Conservation (phyloP, 2,888 invertebrate species). For the Tachystola acroxantha region DNA sequence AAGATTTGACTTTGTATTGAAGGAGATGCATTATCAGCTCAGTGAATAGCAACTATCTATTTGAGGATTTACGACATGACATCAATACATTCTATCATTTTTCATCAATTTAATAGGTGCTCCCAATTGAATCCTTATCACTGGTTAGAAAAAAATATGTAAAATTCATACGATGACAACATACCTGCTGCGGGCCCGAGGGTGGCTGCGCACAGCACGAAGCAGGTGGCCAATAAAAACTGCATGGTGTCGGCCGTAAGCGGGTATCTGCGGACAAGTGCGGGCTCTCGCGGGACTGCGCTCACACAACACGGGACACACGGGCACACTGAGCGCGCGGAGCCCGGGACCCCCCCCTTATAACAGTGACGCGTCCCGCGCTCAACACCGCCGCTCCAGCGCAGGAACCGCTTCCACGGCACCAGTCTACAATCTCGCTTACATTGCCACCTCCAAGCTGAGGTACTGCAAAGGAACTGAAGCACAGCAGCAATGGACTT, state of each 20-base stretch:
- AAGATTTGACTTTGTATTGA: no score
- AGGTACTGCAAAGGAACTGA: conserved; percentile 12
- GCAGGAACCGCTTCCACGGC: not conserved
- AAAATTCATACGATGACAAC: conserved; percentile 22
- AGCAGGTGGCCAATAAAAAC: conserved; percentile 73
- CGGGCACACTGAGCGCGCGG: conserved; percentile 75
- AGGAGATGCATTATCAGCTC: no score
- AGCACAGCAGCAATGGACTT: conserved; percentile 33
- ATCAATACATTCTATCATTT: no score
- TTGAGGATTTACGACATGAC: no score
- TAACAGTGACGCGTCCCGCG: conserved; percentile 71
- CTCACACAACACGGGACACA: conserved; percentile 71
- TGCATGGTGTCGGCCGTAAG: conserved; percentile 52
- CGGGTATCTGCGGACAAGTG: conserved; percentile 27
- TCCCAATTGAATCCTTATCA: no score
- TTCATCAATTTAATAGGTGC: no score
- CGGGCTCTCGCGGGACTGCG: conserved; percentile 54
- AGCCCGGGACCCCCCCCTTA: conserved; percentile 72
- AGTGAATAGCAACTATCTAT: no score
- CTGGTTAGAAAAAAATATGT: no score
- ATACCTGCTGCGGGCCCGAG: conserved; percentile 75
- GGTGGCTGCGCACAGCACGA: conserved; percentile 73
- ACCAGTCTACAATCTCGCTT: conserved; percentile 28
- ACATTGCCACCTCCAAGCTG: conserved; percentile 37
- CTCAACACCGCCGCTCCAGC: conserved; percentile 41